phyloP scores from a whole-genome alignment of 2,888 invertebrate genomes.

The Idaea biselata region DNA sequence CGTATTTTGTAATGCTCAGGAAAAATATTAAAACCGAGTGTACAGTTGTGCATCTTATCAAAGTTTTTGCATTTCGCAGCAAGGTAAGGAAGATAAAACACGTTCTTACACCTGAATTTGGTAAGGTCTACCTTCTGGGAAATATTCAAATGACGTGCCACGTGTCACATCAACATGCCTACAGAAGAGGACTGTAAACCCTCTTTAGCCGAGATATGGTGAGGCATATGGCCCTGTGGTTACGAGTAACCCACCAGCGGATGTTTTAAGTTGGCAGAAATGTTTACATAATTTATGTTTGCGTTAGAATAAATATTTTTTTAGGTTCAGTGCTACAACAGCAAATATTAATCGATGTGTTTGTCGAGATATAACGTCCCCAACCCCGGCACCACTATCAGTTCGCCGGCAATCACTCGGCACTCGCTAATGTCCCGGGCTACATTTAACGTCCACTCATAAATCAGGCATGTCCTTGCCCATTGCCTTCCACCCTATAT shows the following conservation, averaged over 20 bases:
- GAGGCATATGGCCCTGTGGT: neutral
- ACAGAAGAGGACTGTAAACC: neutral
- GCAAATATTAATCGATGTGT: neutral
- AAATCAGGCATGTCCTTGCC: conserved; percentile 52
- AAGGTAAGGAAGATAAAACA: no score
- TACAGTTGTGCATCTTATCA: no score
- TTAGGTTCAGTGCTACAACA: neutral
- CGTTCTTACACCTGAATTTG: no score
- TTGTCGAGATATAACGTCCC: neutral
- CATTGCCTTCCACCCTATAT: conserved; percentile 39
- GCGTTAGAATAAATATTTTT: neutral
- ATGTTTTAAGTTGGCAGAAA: neutral
- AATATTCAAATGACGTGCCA: neutral
- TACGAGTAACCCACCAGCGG: neutral
- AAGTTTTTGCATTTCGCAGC: no score
- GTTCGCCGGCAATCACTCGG: conserved; percentile 39
- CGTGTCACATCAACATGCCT: neutral
- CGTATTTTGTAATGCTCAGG: no score
- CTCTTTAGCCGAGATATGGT: neutral
- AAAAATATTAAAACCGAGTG: no score
- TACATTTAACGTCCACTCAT: conserved; percentile 52
- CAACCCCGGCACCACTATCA: conserved; percentile 8
- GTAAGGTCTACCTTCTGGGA: neutral
- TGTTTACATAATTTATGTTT: neutral
- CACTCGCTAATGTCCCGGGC: conserved; percentile 52